Evolutionary conservation across 2,797 vertebrate species (phyloP).

Genomic region (Artibeus lituratus): DNA sequence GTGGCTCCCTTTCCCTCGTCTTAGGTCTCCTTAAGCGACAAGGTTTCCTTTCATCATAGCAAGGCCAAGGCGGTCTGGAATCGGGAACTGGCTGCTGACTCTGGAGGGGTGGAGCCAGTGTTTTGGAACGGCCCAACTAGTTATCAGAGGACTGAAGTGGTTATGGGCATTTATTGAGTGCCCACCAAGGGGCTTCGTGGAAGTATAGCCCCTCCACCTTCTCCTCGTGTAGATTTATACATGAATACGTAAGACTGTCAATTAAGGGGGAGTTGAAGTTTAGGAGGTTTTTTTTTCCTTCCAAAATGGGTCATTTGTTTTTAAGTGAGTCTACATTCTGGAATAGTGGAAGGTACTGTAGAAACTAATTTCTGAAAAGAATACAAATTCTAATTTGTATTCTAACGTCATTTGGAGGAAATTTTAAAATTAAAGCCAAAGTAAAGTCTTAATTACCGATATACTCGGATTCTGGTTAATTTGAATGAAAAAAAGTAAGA

Average conservation of each 20-base stretch:
- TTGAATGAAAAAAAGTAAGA: conserved; percentile 13
- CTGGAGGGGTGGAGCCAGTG: conserved; percentile 1
- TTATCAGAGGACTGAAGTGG: not conserved
- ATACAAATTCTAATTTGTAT: not conserved
- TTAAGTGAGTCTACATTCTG: not conserved
- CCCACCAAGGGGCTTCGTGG: not conserved
- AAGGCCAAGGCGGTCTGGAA: conserved; percentile 20
- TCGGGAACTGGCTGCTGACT: not conserved
- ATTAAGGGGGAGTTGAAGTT: not conserved
- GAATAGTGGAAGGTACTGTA: not conserved
- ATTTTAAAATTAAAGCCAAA: not conserved
- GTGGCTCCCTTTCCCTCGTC: not conserved
- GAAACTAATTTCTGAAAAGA: not conserved
- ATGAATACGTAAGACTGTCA: not conserved
- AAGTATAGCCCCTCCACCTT: not conserved
- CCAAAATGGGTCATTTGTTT: not conserved
- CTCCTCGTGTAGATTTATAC: not conserved
- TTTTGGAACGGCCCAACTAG: conserved; percentile 44
- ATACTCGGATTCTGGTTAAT: not conserved
- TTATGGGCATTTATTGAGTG: not conserved
- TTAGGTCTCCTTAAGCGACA: not conserved
- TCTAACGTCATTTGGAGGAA: not conserved
- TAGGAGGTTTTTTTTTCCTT: not conserved
- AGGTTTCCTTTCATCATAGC: not conserved
- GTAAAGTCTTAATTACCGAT: not conserved